phyloP scores from a whole-genome alignment of 2,797 vertebrate species.

The Pogonophryne albipinna region DNA sequence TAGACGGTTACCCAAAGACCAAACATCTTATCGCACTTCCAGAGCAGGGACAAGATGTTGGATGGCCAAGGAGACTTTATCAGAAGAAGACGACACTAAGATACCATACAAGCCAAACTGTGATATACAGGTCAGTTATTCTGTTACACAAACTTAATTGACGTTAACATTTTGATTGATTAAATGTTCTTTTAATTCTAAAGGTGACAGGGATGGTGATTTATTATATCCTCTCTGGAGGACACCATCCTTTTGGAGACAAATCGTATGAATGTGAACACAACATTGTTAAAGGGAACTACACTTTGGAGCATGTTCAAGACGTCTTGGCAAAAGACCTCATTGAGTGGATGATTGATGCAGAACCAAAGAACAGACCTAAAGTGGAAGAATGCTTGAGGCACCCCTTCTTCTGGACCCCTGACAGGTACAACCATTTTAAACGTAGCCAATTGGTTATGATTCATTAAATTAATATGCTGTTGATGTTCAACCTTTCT shows the following conservation, averaged over 20 bases:
- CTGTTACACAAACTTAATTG: accelerated
- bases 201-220: slow-evolving; percentile 81
- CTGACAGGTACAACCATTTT: slow-evolving; percentile 8
- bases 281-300: slow-evolving; percentile 59
- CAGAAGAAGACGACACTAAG: neutral
- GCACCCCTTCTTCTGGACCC: slow-evolving; percentile 77
- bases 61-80: slow-evolving; percentile 75
- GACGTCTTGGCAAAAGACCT: slow-evolving; percentile 74
- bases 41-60: slow-evolving; percentile 76
- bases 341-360: slow-evolving; percentile 71
- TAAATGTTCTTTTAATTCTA: neutral
- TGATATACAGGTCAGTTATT: slow-evolving; percentile 72
- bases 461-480: slow-evolving; percentile 9
- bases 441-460: neutral
- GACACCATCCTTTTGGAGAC: slow-evolving; percentile 64
- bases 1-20: slow-evolving; percentile 42
- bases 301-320: slow-evolving; percentile 61
- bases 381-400: slow-evolving; percentile 64
- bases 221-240: slow-evolving; percentile 78
- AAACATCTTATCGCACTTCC: slow-evolving; percentile 63
- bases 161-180: neutral
- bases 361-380: slow-evolving; percentile 65
- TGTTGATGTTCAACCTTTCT: neutral
- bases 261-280: neutral
- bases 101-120: slow-evolving; percentile 67